Evolutionary conservation across 2,797 vertebrate species (phyloP).

Genomic region (Sciaenops ocellatus): DNA sequence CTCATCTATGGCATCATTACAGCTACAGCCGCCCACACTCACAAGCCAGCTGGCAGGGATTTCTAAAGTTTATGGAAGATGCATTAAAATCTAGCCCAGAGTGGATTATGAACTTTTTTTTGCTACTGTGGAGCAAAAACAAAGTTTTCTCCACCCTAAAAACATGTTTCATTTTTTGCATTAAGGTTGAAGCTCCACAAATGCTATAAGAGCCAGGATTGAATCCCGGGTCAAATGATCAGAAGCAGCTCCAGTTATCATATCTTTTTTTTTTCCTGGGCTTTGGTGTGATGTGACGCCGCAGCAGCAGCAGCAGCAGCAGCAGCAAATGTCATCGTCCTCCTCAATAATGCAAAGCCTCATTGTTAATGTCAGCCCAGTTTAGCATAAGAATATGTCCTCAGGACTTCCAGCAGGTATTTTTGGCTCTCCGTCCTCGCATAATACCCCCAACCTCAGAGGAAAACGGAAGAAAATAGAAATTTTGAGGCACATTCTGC

Average conservation of each 20-base stretch:
- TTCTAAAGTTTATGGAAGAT: slow-evolving; percentile 18
- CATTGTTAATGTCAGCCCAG: slow-evolving; percentile 51
- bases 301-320: background rate
- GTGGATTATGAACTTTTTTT: background rate
- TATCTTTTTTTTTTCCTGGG: slow-evolving; percentile 8
- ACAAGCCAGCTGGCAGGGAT: slow-evolving; percentile 9
- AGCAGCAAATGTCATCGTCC: slow-evolving; percentile 32
- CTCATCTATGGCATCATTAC: slow-evolving; percentile 47
- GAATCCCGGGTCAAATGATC: background rate
- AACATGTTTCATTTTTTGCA: background rate
- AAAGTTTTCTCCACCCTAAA: background rate
- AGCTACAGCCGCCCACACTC: slow-evolving; percentile 29
- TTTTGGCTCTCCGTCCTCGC: slow-evolving; percentile 32
- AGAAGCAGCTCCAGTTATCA: background rate
- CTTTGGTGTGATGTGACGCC: slow-evolving; percentile 4
- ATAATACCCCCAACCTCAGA: background rate
- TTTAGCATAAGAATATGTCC: slow-evolving; percentile 39
- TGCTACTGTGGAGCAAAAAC: background rate
- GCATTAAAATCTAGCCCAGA: background rate
- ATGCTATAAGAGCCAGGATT: background rate
- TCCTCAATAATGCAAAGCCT: slow-evolving; percentile 49
- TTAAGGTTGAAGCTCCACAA: background rate
- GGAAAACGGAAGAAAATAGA: slow-evolving; percentile 15
- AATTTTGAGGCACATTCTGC: slow-evolving; percentile 12
- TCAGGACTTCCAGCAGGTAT: slow-evolving; percentile 54